Conservation (phyloP, 92 coral and sea anemone genomes). For the Meandrina meandrites region DNA sequence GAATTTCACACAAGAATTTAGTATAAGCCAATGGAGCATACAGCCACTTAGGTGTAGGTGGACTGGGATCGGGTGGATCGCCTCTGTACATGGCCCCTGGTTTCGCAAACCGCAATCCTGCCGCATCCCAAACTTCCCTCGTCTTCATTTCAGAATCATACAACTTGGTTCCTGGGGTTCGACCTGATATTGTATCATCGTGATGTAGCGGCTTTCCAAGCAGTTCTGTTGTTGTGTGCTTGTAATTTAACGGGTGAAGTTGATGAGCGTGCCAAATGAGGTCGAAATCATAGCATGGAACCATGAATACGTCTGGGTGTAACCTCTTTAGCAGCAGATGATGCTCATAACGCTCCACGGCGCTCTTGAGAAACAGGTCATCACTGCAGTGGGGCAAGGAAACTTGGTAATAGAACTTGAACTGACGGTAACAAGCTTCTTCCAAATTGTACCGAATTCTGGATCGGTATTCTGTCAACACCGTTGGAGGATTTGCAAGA, state of each 20-base stretch:
- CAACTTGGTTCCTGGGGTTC: slow-evolving; percentile 40
- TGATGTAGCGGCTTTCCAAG: slow-evolving; percentile 49
- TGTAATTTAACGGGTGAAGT: slow-evolving; percentile 47
- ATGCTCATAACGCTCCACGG: slow-evolving; percentile 32
- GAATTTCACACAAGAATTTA: slow-evolving; percentile 18
- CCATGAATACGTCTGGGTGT: slow-evolving; percentile 44
- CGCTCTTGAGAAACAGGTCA: slow-evolving; percentile 18
- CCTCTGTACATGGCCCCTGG: slow-evolving; percentile 66
- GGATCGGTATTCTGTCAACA: background rate
- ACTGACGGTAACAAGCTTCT: slow-evolving; percentile 34
- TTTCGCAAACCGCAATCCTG: slow-evolving; percentile 32
- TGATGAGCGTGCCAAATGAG: slow-evolving; percentile 65
- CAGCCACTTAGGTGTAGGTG: slow-evolving; percentile 30
- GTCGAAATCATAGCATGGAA: slow-evolving; percentile 56
- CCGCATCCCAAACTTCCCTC: slow-evolving; percentile 31
- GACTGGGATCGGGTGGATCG: slow-evolving; percentile 29
- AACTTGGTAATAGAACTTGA: slow-evolving; percentile 51
- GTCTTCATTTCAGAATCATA: slow-evolving; percentile 45
- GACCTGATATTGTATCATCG: slow-evolving; percentile 36
- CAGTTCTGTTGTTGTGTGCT: slow-evolving; percentile 34
- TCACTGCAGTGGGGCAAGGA: slow-evolving; percentile 47
- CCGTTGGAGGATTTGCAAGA: slow-evolving; percentile 37
- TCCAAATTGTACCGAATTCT: slow-evolving; percentile 37
- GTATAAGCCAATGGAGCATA: slow-evolving; percentile 30
- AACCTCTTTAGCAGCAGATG: slow-evolving; percentile 28